phyloP scores from a whole-genome alignment of 2,888 invertebrate species.

The Ischnura elegans region DNA sequence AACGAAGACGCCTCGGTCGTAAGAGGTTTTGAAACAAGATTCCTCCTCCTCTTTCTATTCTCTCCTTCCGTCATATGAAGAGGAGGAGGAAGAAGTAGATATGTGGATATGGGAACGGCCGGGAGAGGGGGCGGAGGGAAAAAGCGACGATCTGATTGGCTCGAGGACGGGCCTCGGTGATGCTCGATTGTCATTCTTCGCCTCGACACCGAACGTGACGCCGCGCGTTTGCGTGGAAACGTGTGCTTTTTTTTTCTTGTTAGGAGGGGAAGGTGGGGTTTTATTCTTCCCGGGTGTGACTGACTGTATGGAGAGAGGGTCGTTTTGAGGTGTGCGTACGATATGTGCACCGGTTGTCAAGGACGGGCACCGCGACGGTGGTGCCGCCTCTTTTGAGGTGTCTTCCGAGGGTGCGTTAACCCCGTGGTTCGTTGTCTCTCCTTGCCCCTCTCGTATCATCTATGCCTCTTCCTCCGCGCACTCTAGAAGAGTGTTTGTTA shows the following conservation, averaged over 20 bases:
- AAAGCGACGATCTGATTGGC: conserved; percentile 45
- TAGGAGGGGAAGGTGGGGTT: neutral
- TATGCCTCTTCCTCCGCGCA: neutral
- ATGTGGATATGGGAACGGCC: neutral
- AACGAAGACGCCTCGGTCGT: neutral
- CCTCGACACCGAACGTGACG: conserved; percentile 17
- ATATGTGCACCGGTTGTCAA: conserved; percentile 57
- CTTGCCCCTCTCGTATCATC: neutral
- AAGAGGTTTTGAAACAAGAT: conserved; percentile 35
- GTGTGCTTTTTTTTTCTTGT: neutral
- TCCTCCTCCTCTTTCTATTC: neutral
- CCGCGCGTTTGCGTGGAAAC: neutral
- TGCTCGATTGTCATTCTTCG: conserved; percentile 52
- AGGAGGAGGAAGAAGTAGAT: neutral
- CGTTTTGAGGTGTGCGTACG: neutral
- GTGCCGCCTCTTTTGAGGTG: neutral
- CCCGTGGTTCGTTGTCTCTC: neutral
- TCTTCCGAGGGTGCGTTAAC: neutral
- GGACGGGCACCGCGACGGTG: neutral
- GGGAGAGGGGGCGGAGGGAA: neutral
- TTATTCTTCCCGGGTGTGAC: neutral
- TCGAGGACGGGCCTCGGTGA: conserved; percentile 1
- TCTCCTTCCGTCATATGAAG: neutral
- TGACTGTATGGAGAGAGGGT: neutral
- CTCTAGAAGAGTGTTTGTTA: neutral